Evolutionary conservation across 2,888 invertebrate species (phyloP), one percentile per base, ranked within the genome.

Genomic region (Prenolepis imparis): DNA sequence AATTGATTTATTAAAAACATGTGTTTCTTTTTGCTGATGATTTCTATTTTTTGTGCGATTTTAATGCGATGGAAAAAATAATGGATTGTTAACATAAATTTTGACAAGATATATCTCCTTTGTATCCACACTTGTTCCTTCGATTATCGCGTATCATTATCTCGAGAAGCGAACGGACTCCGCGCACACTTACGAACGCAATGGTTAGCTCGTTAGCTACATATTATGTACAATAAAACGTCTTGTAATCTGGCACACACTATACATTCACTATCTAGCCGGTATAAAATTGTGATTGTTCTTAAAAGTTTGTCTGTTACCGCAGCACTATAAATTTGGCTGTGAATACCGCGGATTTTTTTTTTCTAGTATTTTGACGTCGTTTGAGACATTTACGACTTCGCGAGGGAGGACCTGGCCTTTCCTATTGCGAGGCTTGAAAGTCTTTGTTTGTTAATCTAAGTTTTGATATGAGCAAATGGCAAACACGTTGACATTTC

Each of bases 381-480:
- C 67, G 48, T n/a, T 21, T 28, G 15, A 77, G 64, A 59, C 67
- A 64, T 74, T 61, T 75, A 52, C 59, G 28, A 52, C 36, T 82
- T 74, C 24, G 72, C 78, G 78, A 80, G 36, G 59, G 83, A 72
- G 82, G 66, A 87, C 32, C 18, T 36, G 73, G 77, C 73, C 66
- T 72, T 84, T 86, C 72, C 77, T 78, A 83, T 78, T 84, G 86
- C 84, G 84, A 86, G 89, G 84, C 84, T 90, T 84, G n/a, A 83
- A 90, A 88, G 85, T 86, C 81, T 85, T 89, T 68, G 81, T 89
- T 87, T 63, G 89, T 88, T 89, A 92, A 87, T 91, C 91, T 91
- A 91, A 88, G 82, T 87, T 90, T 92, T 93, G 93, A 93, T 93
- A 93, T 93, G 93, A 93, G 93, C 93, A 93, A 93, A 92, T 93